Conservation (phyloP, 2,888 invertebrate genomes). For the Nephrotoma appendiculata region DNA sequence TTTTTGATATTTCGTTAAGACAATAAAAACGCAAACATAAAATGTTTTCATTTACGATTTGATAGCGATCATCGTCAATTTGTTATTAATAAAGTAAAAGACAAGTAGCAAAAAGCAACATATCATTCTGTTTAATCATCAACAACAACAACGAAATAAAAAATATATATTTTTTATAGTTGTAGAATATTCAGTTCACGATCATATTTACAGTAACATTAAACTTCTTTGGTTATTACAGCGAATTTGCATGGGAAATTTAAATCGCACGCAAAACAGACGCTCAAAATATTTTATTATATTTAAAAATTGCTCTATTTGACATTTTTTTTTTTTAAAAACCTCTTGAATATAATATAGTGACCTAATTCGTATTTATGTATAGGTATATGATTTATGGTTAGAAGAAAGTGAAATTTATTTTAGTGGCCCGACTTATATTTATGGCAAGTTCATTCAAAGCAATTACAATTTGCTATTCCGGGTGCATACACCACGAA, state of each 20-base stretch:
- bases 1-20: too few species aligned
- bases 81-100: neutral
- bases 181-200: neutral
- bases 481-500: neutral
- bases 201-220: neutral
- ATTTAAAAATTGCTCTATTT: neutral
- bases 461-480: too few species aligned
- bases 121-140: neutral
- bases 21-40: neutral
- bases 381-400: too few species aligned
- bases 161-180: neutral
- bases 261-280: neutral
- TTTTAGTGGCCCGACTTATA: neutral
- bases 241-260: neutral
- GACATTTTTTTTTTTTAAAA: neutral
- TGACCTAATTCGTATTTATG: neutral
- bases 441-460: too few species aligned
- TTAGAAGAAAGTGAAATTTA: neutral
- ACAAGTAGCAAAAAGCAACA: neutral
- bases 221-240: neutral
- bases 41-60: neutral
- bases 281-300: neutral
- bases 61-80: neutral
- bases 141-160: neutral
- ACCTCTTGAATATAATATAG: neutral